These are phyloP conservation scores for Conopomorpha cramerella DNA, from an alignment of 1,140 invertebrate species.

Conservation along the genomic window DNA sequence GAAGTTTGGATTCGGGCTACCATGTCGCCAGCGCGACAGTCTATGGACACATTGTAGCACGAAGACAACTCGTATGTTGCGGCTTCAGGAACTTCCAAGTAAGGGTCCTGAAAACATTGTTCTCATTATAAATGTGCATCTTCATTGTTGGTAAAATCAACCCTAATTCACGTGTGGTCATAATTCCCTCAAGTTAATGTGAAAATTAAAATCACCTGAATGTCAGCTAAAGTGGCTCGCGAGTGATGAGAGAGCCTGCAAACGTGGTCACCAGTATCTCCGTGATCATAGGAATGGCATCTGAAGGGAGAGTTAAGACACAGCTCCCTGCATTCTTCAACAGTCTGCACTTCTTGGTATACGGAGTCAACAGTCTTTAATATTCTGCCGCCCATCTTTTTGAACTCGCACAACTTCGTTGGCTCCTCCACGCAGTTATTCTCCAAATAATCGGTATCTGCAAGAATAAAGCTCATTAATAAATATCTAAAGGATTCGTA, in stretches of 20 bases:
- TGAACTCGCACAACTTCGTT: conserved; percentile 90
- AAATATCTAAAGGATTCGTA: too few relatives aligned
- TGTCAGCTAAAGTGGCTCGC: conserved; percentile 83
- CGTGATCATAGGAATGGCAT: conserved; percentile 93
- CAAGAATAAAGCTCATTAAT: too few relatives aligned
- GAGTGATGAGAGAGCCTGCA: conserved; percentile 91
- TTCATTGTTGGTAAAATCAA: too few relatives aligned
- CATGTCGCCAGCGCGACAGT: conserved; percentile 91
- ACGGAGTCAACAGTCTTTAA: conserved; percentile 93
- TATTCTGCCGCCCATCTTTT: conserved; percentile 83
- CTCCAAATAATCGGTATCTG: conserved; percentile 80
- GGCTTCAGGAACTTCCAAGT: conserved; percentile 85
- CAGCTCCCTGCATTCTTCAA: conserved; percentile 85
- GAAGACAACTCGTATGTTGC: conserved; percentile 91
- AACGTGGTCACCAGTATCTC: conserved; percentile 89
- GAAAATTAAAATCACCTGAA: conserved; percentile 78
- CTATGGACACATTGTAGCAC: conserved; percentile 93
- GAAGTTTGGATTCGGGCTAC: conserved; percentile 88
- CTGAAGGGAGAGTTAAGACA: conserved; percentile 86
- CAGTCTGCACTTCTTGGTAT: conserved; percentile 84
- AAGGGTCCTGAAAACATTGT: conserved; percentile 84
- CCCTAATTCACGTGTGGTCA: too few relatives aligned
- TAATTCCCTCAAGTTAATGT: too few relatives aligned
- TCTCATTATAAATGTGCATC: too few relatives aligned
- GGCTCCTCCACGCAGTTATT: conserved; percentile 90